phyloP scores from a whole-genome alignment of 2,888 invertebrate species.

The Microdon myrmicae region DNA sequence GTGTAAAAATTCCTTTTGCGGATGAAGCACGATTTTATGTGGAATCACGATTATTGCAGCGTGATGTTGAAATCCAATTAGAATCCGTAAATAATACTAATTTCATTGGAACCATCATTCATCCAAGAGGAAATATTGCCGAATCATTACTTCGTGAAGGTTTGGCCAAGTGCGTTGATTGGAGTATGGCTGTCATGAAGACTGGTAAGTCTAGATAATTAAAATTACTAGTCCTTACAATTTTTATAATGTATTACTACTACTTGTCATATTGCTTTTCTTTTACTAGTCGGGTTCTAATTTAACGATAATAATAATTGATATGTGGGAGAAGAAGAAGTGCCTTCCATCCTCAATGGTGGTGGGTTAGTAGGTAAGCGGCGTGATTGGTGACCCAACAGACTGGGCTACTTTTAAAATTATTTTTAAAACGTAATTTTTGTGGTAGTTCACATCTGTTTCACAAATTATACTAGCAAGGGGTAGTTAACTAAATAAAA shows the following conservation, averaged over 20 bases:
- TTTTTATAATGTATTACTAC: neutral
- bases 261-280: too few relatives aligned
- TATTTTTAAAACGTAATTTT: too few relatives aligned
- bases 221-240: neutral
- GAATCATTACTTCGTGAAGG: constrained; percentile 90
- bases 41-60: constrained; percentile 89
- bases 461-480: too few relatives aligned
- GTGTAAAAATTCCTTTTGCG: constrained; percentile 75
- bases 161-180: constrained; percentile 92
- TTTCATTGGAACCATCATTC: constrained; percentile 91
- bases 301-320: too few relatives aligned
- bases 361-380: too few relatives aligned
- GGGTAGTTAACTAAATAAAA: too few relatives aligned
- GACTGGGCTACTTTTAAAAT: too few relatives aligned
- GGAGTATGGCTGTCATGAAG: constrained; percentile 86
- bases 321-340: too few relatives aligned
- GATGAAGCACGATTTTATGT: constrained; percentile 96
- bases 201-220: constrained; percentile 68
- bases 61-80: constrained; percentile 88
- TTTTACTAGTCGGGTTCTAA: too few relatives aligned
- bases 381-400: too few relatives aligned
- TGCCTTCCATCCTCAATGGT: too few relatives aligned
- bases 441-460: too few relatives aligned
- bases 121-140: constrained; percentile 94
- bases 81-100: constrained; percentile 94